phyloP scores from a whole-genome alignment of 1,140 invertebrate genomes.

The Holcopasites calliopsidis region DNA sequence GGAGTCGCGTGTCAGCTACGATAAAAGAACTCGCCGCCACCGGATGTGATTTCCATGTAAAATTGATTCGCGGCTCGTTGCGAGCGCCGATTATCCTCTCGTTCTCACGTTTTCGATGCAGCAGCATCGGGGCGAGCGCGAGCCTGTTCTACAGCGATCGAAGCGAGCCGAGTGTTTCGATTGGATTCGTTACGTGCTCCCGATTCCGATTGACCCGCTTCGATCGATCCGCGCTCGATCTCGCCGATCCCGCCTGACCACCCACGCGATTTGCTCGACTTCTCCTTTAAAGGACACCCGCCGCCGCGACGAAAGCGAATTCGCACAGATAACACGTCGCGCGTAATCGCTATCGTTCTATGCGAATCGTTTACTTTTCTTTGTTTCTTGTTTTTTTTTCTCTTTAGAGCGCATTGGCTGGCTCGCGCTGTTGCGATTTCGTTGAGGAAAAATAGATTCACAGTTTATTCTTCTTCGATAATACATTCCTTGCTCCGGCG shows the following conservation, averaged over 20 bases:
- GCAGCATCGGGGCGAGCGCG: no score
- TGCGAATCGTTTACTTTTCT: slow-evolving; percentile 9
- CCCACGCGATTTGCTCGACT: slow-evolving; percentile 45
- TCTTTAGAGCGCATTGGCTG: background rate
- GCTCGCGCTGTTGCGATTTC: background rate
- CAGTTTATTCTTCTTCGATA: background rate
- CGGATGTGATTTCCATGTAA: background rate
- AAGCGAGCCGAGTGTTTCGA: slow-evolving; percentile 22
- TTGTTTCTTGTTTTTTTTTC: background rate
- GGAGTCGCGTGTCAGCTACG: no score
- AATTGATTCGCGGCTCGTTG: slow-evolving; percentile 11
- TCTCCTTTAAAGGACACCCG: slow-evolving; percentile 54
- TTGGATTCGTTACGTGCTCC: slow-evolving; percentile 46
- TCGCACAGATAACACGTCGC: slow-evolving; percentile 17
- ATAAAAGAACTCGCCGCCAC: no score
- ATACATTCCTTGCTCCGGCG: background rate
- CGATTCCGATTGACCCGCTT: slow-evolving; percentile 58
- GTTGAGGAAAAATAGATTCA: no score
- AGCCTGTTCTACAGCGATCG: slow-evolving; percentile 2
- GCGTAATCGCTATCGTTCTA: slow-evolving; percentile 22
- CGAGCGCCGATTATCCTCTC: background rate
- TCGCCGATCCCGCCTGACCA: slow-evolving; percentile 40
- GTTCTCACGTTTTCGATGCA: slow-evolving; percentile 37
- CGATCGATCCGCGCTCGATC: slow-evolving; percentile 46
- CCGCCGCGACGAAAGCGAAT: slow-evolving; percentile 53